phyloP scores from a whole-genome alignment of 2,888 invertebrate genomes.

The Polietes domitor region DNA sequence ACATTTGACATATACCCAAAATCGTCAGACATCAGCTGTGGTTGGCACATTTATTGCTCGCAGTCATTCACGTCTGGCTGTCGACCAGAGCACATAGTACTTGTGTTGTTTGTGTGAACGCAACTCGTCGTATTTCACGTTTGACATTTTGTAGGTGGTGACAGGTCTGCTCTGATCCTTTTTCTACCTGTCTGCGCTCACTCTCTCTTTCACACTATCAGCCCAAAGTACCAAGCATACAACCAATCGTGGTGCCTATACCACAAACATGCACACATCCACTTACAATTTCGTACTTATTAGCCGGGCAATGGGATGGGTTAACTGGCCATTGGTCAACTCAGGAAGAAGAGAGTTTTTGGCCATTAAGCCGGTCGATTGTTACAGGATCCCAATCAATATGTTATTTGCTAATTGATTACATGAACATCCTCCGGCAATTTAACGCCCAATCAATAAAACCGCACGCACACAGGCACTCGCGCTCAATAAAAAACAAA shows the following conservation, averaged over 20 bases:
- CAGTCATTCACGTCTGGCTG: neutral
- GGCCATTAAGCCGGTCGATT: neutral
- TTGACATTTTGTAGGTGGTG: slow-evolving; percentile 32
- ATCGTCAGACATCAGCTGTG: slow-evolving; percentile 61
- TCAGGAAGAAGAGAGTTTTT: neutral
- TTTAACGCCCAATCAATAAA: slow-evolving; percentile 48
- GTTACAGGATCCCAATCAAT: slow-evolving; percentile 4
- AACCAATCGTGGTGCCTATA: slow-evolving; percentile 19
- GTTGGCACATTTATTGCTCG: slow-evolving; percentile 59
- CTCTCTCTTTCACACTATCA: no score
- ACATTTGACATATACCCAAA: slow-evolving; percentile 57
- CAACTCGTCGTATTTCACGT: neutral
- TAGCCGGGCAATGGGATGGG: neutral
- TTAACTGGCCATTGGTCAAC: slow-evolving; percentile 28
- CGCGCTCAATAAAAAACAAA: neutral
- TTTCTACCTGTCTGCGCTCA: slow-evolving; percentile 38
- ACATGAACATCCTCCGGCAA: slow-evolving; percentile 17
- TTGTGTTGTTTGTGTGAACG: neutral
- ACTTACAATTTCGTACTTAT: neutral
- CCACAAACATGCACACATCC: neutral
- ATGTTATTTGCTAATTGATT: slow-evolving; percentile 43
- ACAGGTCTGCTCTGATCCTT: slow-evolving; percentile 7
- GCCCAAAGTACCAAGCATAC: neutral
- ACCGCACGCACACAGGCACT: neutral
- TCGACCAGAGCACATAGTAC: neutral